Evolutionary conservation across 2,797 vertebrate species (phyloP), one percentile per base, ranked within the genome.

Genomic region (Tragelaphus eurycerus): DNA sequence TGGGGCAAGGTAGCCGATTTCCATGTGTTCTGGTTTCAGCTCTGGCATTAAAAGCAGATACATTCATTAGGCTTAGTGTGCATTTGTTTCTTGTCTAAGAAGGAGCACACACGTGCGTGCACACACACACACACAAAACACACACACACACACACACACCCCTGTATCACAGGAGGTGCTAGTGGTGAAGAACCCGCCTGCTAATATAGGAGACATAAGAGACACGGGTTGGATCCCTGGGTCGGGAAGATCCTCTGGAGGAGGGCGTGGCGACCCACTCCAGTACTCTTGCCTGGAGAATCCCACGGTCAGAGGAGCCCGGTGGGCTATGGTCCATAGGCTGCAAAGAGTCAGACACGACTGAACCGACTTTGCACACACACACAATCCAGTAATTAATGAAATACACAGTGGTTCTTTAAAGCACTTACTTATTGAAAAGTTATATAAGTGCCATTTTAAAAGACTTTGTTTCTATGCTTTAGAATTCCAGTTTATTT

Each of bases 91-190:
- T 74, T 87, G 21, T 64, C 48, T 29, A 11, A 88, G 27, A 57
- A 52, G 2, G 38, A 3, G 27, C 43, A 50, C 23, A 34, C 43
- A 23, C 19, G 14, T 1, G 1, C 0, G 4, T 6, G 5, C 46
- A 19, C 12, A 27, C 71, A 27, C 71, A 5, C 74, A 43, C 5
- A 29, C 14, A 7, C 52, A n/a, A n/a, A n/a, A 85, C 83, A 31
- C 27, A 31, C 25, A 16, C 43, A 21, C n/a, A 5, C 12, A 43
- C 11, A 43, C 67, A 43, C 34, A 74, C 34, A 14, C 34, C 3
- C 34, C 34, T 43, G 67, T 25, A 25, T 74, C 67, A 25, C 34
- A 74, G 67, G 11, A 21, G 67, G 34, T 23, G 5, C 10, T 23
- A 23, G 21, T 2, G 34, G 67, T 74, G 21, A 25, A 74, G 67